Evolutionary conservation across 2,797 vertebrate species (phyloP), one percentile per base, ranked within the genome.

Genomic region (Perodicticus potto): DNA sequence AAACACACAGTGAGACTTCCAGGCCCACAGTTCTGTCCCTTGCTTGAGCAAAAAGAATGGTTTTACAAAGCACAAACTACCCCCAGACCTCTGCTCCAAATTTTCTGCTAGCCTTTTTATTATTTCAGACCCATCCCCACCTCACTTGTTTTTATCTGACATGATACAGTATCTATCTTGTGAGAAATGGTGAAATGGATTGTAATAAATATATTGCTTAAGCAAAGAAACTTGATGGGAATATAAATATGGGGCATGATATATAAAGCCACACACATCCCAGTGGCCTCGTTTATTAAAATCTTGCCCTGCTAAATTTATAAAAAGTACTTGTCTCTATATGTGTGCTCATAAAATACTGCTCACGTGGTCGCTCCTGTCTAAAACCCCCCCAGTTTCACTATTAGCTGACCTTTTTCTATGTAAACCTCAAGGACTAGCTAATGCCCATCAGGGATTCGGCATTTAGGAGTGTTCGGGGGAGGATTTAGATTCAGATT

Each of bases 211-310:
- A 73, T 12, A 96, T 92, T 93, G 93, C 91, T 94, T 94, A 93
- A 90, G 87, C 0, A 1, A 94, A 93, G 84, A 67, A 78, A 85
- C 80, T 96, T 94, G 96, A 86, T 93, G 91, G 92, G 81, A 96
- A 92, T 96, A 97, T 96, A 98, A 97, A 98, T 96, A 96, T 11
- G 14, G 57, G 53, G 72, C 53, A 69, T 96, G 94, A 94, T 95
- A 63, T 89, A 93, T 94, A 95, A 86, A 95, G 92, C 89, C 85
- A 85, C 53, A 12, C 67, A 76, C 63, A 96, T 72, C 84, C 93
- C 97, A 88, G 0, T 25, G 67, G 94, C 63, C 84, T 94, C 96
- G 82, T 97, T 96, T 89, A 96, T 96, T 97, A 97, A 96, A 97
- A 81, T 88, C 95, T 89, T 91, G 96, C 93, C 96, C 87, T 20